Evolutionary conservation across 2,888 invertebrate genomes (phyloP), one percentile per base, ranked within the genome.

Genomic region (Pterobdella sp.): DNA sequence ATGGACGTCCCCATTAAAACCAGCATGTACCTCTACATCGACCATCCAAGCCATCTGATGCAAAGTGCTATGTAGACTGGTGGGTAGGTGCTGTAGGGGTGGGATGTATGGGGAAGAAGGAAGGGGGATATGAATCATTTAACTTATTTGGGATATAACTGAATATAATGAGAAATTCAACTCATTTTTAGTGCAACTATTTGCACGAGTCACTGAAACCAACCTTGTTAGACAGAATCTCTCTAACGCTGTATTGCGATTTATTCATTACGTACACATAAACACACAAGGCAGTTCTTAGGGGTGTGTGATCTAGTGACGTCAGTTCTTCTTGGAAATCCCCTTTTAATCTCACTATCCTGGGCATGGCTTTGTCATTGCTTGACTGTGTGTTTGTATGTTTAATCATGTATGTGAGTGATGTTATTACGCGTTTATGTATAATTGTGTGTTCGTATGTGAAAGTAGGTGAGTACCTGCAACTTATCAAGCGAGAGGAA

Each of bases 261-360:
- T 91, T 88, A 82, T 91, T 90, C 1, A 93, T 93, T 81, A 94
- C 96, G 86, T 95, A 94, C 78, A 96, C 88, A 83, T 95, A 94
- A 76, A 92, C 93, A 0, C 95, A 96, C 81, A 94, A 92, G 80
- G 90, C 89, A 1, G 91, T 91, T 76, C 95, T 88, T 52, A 91
- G 88, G 79, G 93, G 92, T 80, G 93, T 89, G 77, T 89, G 89
- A 84, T 97, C 97, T 74, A 96, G 85, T 35, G 87, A 86, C 77
- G 91, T 89, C 75, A 98, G 86, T 80, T 94, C 94, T 10, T 87
- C 84, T 56, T 88, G 87, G 83, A 96, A 93, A n/a, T 56, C 60
- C 3, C 60, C 60, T 18, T 56, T 3, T 26, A 56, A 26, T 14
- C 60, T 22, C n/a, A 56, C 60, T 26, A 56, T 3, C 4, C 60